phyloP scores from a whole-genome alignment of 2,113 vertebrate genomes.

The Lagopus muta region DNA sequence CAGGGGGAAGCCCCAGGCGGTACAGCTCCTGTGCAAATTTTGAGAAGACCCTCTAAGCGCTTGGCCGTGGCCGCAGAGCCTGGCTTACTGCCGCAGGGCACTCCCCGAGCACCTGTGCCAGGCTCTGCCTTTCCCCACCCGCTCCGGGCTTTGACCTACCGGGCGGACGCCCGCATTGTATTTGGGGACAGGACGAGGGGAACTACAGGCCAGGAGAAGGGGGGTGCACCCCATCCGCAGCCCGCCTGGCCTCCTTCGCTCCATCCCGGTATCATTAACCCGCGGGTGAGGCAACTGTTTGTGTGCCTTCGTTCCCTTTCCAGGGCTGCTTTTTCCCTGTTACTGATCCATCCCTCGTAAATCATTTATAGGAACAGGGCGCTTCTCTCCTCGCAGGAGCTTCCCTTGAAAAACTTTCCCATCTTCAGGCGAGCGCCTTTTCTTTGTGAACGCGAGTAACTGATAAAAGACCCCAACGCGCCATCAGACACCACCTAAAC shows the following conservation, averaged over 20 bases:
- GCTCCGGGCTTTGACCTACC: neutral
- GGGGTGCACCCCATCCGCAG: neutral
- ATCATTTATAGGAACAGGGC: constrained; percentile 51
- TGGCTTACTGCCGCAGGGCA: neutral
- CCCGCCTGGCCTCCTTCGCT: neutral
- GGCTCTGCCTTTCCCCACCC: neutral
- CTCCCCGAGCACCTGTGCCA: neutral
- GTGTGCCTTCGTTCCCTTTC: neutral
- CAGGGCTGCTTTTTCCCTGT: constrained; percentile 22
- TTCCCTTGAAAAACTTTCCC: constrained; percentile 60
- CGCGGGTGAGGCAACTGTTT: constrained; percentile 5
- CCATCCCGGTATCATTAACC: constrained; percentile 33
- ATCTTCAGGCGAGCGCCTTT: constrained; percentile 1
- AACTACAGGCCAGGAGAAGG: neutral
- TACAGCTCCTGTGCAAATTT: neutral
- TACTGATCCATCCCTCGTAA: constrained; percentile 55
- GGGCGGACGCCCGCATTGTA: neutral
- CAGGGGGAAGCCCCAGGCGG: neutral
- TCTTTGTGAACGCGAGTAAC: constrained; percentile 43
- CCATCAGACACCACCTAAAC: constrained; percentile 55
- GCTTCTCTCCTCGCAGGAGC: constrained; percentile 31
- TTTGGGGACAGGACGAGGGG: neutral
- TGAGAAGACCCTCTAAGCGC: neutral
- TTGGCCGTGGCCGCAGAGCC: neutral
- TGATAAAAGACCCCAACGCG: constrained; percentile 45